Percentiles rank a stretch among this genome's conserved stretches.
Evolutionary conservation across 2,888 invertebrate species (phyloP).

Genomic region (Pristionchus japonicus): DNA sequence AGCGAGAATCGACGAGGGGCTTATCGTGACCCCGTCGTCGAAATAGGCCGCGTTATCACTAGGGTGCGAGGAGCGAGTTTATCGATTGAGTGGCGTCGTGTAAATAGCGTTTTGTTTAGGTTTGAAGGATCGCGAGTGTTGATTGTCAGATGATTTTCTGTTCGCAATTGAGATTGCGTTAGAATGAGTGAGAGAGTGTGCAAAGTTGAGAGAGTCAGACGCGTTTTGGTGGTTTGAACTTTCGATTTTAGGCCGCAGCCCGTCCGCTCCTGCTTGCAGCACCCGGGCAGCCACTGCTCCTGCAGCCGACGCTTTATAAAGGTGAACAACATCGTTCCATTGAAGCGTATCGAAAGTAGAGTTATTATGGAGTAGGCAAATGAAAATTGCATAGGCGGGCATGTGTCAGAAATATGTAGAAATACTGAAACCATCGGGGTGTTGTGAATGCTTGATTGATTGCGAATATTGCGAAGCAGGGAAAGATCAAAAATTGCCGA

Average conservation of each 20-base stretch:
- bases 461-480: no score
- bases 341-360: no score
- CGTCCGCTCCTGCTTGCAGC: not conserved
- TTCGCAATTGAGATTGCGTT: no score
- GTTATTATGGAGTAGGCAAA: no score
- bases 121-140: no score
- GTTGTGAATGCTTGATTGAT: no score
- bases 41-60: slow-evolving; percentile 3
- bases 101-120: not conserved
- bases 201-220: not conserved
- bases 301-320: slow-evolving; percentile 14
- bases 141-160: no score
- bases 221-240: not conserved
- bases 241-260: not conserved
- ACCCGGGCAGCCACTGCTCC: not conserved
- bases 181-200: not conserved
- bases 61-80: not conserved
- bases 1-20: not conserved
- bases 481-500: no score
- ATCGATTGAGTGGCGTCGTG: not conserved
- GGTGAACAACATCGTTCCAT: not conserved
- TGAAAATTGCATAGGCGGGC: no score
- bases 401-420: no score
- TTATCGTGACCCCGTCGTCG: slow-evolving; percentile 6
- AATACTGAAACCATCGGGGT: no score